Evolutionary conservation across 2,888 invertebrate genomes (phyloP).

Genomic region (Andrena flavipes): DNA sequence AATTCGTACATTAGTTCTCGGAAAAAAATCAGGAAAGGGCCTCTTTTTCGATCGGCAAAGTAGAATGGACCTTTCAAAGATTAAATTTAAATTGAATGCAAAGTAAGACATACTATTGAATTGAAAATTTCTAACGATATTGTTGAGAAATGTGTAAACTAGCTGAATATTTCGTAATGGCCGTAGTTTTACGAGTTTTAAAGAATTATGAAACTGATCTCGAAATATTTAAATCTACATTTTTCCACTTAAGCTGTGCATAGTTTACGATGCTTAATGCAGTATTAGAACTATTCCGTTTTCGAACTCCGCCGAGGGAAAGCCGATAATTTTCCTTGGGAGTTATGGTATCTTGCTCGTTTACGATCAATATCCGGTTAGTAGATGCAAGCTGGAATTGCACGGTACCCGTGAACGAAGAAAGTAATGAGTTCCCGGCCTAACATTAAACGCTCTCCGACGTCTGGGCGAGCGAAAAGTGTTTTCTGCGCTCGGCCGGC

Average conservation of each 20-base stretch:
- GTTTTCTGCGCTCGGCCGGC: slow-evolving; percentile 36
- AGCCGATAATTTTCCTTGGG: slow-evolving; percentile 45
- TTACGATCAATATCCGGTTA: slow-evolving; percentile 64
- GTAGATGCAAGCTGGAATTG: slow-evolving; percentile 49
- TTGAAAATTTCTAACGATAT: too few relatives aligned
- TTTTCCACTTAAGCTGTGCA: too few relatives aligned
- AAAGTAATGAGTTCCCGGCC: slow-evolving; percentile 52
- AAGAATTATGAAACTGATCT: background rate
- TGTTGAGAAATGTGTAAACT: too few relatives aligned
- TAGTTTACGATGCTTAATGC: background rate
- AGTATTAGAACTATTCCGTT: slow-evolving; percentile 6
- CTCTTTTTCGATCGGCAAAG: too few relatives aligned
- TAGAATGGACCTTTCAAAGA: too few relatives aligned
- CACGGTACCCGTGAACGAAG: slow-evolving; percentile 55
- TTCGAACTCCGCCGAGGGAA: slow-evolving; percentile 15
- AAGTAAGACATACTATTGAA: too few relatives aligned
- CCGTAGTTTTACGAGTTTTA: background rate
- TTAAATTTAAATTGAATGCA: too few relatives aligned
- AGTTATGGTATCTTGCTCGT: slow-evolving; percentile 44
- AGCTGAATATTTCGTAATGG: background rate
- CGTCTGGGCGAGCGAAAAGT: slow-evolving; percentile 47
- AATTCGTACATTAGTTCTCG: too few relatives aligned
- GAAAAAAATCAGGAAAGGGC: too few relatives aligned
- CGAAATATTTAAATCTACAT: background rate
- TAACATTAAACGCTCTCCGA: slow-evolving; percentile 47